Base-by-base conservation (phyloP, 2,797 vertebrate genomes). In the Tragopan temminckii region DNA sequence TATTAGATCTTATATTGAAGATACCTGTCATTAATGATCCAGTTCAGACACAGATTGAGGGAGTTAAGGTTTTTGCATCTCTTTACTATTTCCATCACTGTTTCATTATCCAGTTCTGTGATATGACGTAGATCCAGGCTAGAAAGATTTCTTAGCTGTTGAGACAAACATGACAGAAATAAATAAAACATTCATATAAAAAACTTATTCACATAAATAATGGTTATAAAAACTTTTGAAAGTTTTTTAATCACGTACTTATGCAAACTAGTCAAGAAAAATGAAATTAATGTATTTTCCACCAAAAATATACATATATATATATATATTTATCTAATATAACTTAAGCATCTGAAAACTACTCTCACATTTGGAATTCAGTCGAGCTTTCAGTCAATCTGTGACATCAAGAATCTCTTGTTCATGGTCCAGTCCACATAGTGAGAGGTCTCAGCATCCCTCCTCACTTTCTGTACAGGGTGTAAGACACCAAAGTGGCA, bases 21-120 rank as follows among this genome's bases (percentile, higher is more conserved):
- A 97, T 98, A 99, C 99, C 99, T 99, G 98, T 99, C 99, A 89
- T 99, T 99, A 97, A 99, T 99, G 98, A 99, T 99, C 98, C 99
- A 99, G 98, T 99, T 99, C 97, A 99, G 98, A 98, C 99, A 99
- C 58, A 99, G 99, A 98, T 99, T 99, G 95, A 99, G 98, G 59
- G 99, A 99, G 95, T 98, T 99, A 94, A 99, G 98, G 94, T 98
- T 99, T 96, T 97, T 98, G 98, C 99, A 99, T 96, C 98, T 99
- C 96, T 98, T 99, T 95, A 99, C 99, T 97, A 99, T 98, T 97
- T 99, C 99, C 99, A 99, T 99, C 96, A 99, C 99, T 0, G 99
- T 99, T 98, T 99, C 99, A 57, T 99, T 99, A 97, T 99, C 99
- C 94, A 99, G 98, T 98, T 99, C 99, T 29, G 99, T 99, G 97